phyloP scores from a whole-genome alignment of 2,797 vertebrate species.

The Alfaro cultratus region DNA sequence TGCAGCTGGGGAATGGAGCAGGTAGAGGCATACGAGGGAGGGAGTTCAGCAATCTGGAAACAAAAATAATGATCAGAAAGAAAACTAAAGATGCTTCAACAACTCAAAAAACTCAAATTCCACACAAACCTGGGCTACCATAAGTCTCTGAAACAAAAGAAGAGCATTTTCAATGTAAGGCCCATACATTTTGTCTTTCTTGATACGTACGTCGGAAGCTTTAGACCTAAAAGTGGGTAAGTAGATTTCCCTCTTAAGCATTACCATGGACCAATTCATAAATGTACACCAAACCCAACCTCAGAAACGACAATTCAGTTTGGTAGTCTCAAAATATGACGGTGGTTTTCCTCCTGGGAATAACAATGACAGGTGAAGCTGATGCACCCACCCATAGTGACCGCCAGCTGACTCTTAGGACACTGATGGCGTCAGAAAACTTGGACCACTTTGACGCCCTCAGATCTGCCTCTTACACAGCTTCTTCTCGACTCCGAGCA shows the following conservation, averaged over 20 bases:
- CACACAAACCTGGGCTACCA: background rate
- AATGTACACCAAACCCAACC: background rate
- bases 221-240: background rate
- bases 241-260: background rate
- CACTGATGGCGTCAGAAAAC: background rate
- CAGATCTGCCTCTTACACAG: background rate
- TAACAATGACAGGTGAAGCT: background rate
- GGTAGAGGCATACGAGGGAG: background rate
- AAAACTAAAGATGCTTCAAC: background rate
- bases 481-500: background rate
- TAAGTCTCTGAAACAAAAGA: background rate
- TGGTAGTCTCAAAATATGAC: background rate
- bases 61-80: background rate
- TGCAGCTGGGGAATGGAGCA: too few species aligned
- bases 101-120: background rate
- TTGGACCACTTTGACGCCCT: background rate
- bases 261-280: background rate
- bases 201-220: background rate
- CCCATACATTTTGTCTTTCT: background rate
- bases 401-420: background rate
- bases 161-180: background rate
- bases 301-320: background rate
- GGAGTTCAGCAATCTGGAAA: background rate
- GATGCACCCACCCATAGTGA: background rate
- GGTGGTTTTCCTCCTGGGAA: background rate